A percentile compares a stretch with the other conserved stretches of the same genome.
phyloP scores from a whole-genome alignment of 1,140 invertebrate genomes.

The Mactra quadrangularis region DNA sequence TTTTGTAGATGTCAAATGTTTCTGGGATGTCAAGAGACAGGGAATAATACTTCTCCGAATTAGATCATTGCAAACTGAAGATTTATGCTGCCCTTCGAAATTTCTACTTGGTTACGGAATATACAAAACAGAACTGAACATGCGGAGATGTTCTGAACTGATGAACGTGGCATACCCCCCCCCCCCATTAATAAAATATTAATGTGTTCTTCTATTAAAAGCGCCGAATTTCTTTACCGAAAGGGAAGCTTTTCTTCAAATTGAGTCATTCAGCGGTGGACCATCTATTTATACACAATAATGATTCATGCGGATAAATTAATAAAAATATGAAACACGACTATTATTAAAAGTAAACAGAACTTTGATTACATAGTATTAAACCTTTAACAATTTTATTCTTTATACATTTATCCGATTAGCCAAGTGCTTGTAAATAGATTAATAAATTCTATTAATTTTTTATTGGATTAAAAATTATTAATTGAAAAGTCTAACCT shows the following conservation, averaged over 20 bases:
- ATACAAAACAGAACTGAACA: too few relatives aligned
- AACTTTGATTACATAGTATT: slow-evolving; percentile 13
- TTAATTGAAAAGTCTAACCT: slow-evolving; percentile 33
- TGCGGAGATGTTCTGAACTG: too few relatives aligned
- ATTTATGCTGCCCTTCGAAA: too few relatives aligned
- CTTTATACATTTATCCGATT: slow-evolving; percentile 26
- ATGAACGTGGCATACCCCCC: background rate
- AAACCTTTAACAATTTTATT: slow-evolving; percentile 38
- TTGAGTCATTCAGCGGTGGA: too few relatives aligned
- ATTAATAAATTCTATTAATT: slow-evolving; percentile 40
- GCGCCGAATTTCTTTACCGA: too few relatives aligned
- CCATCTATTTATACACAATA: background rate
- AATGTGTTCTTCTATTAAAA: background rate
- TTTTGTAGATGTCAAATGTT: too few relatives aligned
- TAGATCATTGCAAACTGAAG: too few relatives aligned
- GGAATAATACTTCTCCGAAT: too few relatives aligned
- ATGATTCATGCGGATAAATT: background rate
- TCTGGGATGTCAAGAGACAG: too few relatives aligned
- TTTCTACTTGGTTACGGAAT: too few relatives aligned
- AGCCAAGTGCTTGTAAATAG: slow-evolving; percentile 9
- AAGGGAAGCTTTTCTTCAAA: too few relatives aligned
- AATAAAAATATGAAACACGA: slow-evolving; percentile 20
- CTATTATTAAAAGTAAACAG: slow-evolving; percentile 35
- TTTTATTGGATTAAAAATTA: slow-evolving; percentile 55
- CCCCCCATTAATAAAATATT: background rate